Evolutionary conservation across 2,113 vertebrate species (phyloP).

Genomic region (Actinemys pallida): DNA sequence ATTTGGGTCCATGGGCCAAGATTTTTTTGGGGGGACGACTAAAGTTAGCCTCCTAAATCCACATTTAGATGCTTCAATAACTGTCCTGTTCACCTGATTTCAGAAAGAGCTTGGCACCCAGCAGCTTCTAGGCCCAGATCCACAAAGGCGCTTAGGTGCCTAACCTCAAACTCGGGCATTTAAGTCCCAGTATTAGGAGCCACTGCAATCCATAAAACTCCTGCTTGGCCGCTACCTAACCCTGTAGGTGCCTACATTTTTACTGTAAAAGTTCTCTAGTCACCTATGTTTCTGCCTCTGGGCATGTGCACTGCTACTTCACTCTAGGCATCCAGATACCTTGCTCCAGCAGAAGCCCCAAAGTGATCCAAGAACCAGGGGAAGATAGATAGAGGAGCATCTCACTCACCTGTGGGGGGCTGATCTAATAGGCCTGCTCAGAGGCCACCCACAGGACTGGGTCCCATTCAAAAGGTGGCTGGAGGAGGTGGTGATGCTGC

Average conservation of each 20-base stretch:
- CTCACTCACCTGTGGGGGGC: too few relatives aligned
- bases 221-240: neutral
- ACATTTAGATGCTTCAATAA: too few relatives aligned
- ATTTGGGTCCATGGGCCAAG: neutral
- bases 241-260: neutral
- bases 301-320: neutral
- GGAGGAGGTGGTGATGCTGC: too few relatives aligned
- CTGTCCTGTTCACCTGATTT: too few relatives aligned
- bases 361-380: neutral
- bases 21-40: neutral
- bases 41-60: too few relatives aligned
- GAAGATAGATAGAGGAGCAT: neutral
- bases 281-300: neutral
- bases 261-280: neutral
- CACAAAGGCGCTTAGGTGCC: neutral
- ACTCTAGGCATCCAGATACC: neutral
- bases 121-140: neutral
- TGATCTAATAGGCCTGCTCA: too few relatives aligned
- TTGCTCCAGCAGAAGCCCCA: neutral
- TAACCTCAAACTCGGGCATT: neutral
- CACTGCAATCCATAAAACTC: neutral
- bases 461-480: too few relatives aligned
- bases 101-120: too few relatives aligned
- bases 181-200: neutral
- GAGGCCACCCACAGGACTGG: too few relatives aligned